Base-by-base conservation (phyloP, 2,888 invertebrate species). In the Catocala sponsa region DNA sequence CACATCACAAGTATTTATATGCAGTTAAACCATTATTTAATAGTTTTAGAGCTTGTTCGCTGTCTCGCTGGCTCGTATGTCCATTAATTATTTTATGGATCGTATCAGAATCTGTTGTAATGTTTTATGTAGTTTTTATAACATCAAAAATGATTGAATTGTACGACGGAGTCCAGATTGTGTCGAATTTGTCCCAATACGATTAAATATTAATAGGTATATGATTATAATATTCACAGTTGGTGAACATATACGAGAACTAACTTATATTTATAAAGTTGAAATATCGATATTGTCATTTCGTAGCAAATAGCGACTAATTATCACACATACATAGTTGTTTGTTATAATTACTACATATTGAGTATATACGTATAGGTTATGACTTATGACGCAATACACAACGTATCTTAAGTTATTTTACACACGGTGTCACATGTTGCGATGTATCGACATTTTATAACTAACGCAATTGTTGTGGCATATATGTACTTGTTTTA, bases 391-490 rank as follows among this genome's bases (percentile, higher is more conserved):
- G 47, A 57, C 57, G 59, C 51, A 65, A 52, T 63, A 61, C 55
- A 59, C 42, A 55, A 55, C 64, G 54, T 66, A 65, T 71, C 61
- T 53, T 72, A 59, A 63, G 56, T 70, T 54, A 53, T 68, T 65
- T 65, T 59, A 60, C 65, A 51, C 50, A 62, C 25, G 25, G 25
- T 25, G 51, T 64, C 38, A 54, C 53, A 57, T 60, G 65, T 70
- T 65, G 53, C 60, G 46, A 56, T 67, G 63, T 69, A 65, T 65
- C 68, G 43, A 57, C 56, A 59, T 54, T 68, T 65, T 65, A 80
- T 66, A 65, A 81, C 72, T 84, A 81, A 82, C 74, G 57, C 68
- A 72, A 59, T 64, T 60, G 61, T 71, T 72, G 74, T 79, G 58
- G 64, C 70, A 54, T 66, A 65, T 62, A 59, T 68, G 6, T 35